These are phyloP conservation scores for Gavialis gangeticus DNA, from an alignment of 2,113 vertebrate genomes.

Conservation along the genomic window DNA sequence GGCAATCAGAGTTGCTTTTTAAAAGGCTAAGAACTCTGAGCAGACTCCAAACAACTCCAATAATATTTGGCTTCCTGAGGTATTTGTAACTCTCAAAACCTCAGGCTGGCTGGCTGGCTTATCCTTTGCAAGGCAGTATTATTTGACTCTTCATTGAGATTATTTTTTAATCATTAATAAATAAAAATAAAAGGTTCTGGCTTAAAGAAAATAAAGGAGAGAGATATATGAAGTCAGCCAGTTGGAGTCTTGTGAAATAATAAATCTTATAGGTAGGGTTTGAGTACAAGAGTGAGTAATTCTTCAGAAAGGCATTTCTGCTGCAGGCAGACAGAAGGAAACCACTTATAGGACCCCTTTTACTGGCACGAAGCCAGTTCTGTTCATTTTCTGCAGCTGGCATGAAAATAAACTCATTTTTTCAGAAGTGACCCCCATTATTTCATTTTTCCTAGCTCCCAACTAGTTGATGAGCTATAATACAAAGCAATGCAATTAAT, in stretches of 20 bases:
- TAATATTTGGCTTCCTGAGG: not conserved
- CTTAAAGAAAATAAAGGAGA: not conserved
- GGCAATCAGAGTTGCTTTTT: conserved; percentile 5
- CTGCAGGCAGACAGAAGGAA: conserved; percentile 55
- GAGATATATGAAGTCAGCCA: not conserved
- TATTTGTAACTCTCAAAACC: conserved; percentile 8
- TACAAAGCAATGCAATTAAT: conserved; percentile 79
- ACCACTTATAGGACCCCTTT: conserved; percentile 57
- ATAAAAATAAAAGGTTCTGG: not conserved
- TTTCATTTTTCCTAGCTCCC: conserved; percentile 80
- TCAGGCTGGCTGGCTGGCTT: not conserved
- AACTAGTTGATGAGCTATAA: conserved; percentile 78
- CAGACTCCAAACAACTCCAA: not conserved
- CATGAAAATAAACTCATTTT: conserved; percentile 83
- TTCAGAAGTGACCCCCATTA: conserved; percentile 83
- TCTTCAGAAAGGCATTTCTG: conserved; percentile 55
- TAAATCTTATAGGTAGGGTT: not conserved
- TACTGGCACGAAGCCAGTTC: conserved; percentile 76
- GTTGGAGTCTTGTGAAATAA: not conserved
- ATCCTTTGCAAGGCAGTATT: not conserved
- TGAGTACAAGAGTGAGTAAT: not conserved
- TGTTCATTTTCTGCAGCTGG: conserved; percentile 82
- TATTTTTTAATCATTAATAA: not conserved
- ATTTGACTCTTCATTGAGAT: conserved; percentile 4
- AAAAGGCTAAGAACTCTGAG: conserved; percentile 2